phyloP scores from a whole-genome alignment of 2,113 vertebrate species.

The Arenaria interpres region DNA sequence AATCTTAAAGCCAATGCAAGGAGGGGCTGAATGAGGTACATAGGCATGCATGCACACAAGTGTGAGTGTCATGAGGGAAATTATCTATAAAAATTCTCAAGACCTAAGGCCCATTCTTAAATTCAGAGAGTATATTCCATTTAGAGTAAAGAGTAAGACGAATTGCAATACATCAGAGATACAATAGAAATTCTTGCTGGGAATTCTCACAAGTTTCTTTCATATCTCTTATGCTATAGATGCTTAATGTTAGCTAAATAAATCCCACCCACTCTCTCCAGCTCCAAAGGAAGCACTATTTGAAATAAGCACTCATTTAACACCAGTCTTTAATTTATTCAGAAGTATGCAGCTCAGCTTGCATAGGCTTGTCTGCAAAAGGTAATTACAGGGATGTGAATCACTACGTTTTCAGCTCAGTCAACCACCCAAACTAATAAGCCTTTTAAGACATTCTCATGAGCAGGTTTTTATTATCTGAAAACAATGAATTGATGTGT shows the following conservation, averaged over 20 bases:
- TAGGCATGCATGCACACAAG: not conserved
- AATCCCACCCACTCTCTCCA: not conserved
- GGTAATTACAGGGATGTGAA: not conserved
- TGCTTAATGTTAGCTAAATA: not conserved
- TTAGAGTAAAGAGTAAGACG: not conserved
- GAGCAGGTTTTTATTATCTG: not conserved
- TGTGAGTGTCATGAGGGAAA: not conserved
- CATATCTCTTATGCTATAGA: not conserved
- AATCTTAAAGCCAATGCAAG: not conserved
- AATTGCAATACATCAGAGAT: not conserved
- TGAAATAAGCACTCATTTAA: not conserved
- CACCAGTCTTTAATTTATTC: not conserved
- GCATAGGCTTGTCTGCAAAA: not conserved
- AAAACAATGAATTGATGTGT: not conserved
- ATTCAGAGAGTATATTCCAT: not conserved
- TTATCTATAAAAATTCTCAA: not conserved
- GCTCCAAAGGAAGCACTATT: not conserved
- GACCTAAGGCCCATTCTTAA: not conserved
- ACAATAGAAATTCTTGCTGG: not conserved
- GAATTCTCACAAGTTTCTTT: not conserved
- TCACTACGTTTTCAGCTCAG: not conserved
- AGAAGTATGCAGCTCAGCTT: not conserved
- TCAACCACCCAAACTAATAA: not conserved
- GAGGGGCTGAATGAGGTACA: not conserved
- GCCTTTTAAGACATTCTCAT: not conserved